A percentile compares a stretch with the other conserved stretches of the same genome.
Evolutionary conservation across 2,888 invertebrate genomes (phyloP).

Genomic region (Aspidiotus rigidus): DNA sequence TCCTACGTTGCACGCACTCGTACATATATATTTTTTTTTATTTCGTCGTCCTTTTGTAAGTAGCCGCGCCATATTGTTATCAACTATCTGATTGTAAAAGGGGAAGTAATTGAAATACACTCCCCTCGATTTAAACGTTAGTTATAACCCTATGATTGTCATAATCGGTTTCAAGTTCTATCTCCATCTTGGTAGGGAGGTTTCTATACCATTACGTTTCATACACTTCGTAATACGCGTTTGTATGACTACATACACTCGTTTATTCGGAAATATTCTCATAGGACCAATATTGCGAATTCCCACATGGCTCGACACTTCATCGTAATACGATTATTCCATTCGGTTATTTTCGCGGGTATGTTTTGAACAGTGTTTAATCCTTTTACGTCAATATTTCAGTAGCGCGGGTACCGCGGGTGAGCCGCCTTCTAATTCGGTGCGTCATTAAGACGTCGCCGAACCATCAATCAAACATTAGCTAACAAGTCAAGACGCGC

Average conservation of each 20-base stretch:
- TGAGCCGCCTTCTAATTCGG: no score
- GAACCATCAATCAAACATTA: no score
- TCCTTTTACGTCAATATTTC: neutral
- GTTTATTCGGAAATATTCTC: neutral
- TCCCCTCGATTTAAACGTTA: slow-evolving; percentile 10
- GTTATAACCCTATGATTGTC: slow-evolving; percentile 2
- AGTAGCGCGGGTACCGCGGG: no score
- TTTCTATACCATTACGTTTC: no score
- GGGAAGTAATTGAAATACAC: slow-evolving; percentile 25
- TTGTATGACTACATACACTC: no score
- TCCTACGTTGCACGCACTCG: no score
- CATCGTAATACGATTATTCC: slow-evolving; percentile 4
- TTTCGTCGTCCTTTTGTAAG: slow-evolving; percentile 6
- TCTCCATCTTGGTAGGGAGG: neutral
- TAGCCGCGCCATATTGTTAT: slow-evolving; percentile 31
- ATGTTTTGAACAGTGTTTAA: slow-evolving; percentile 2
- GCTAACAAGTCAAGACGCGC: no score
- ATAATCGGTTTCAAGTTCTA: neutral
- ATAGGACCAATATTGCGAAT: neutral
- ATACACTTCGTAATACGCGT: no score
- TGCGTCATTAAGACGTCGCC: no score
- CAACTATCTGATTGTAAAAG: slow-evolving; percentile 25
- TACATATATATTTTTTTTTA: no score
- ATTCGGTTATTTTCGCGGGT: neutral
- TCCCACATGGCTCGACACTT: neutral